phyloP scores from a whole-genome alignment of 2,113 vertebrate genomes.

The Chunga burmeisteri region DNA sequence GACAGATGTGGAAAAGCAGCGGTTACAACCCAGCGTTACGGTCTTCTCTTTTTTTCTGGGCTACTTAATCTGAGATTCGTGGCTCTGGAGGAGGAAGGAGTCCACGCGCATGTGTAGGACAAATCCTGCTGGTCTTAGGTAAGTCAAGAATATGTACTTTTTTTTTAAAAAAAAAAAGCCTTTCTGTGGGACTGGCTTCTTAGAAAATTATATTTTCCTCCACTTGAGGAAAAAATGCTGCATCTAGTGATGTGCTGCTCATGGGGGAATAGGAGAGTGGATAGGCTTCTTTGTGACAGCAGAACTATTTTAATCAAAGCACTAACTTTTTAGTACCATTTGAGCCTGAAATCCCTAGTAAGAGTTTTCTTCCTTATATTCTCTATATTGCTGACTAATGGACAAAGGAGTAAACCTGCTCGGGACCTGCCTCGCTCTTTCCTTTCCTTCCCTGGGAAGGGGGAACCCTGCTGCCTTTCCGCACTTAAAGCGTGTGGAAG shows the following conservation, averaged over 20 bases:
- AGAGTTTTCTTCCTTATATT: neutral
- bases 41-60: neutral
- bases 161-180: neutral
- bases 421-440: neutral
- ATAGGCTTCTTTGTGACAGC: neutral
- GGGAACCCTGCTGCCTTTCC: neutral
- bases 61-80: neutral
- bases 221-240: neutral
- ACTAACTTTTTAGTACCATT: neutral
- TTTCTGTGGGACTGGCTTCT: neutral
- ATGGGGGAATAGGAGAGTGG: neutral
- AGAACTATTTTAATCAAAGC: neutral
- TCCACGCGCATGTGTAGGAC: accelerated
- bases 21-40: neutral
- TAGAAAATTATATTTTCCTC: neutral
- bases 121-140: neutral
- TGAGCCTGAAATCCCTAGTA: neutral
- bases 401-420: neutral
- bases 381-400: neutral
- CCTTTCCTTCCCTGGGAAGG: neutral
- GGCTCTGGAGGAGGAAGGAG: neutral
- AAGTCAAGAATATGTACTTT: neutral
- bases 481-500: accelerated
- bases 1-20: neutral
- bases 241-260: neutral